Evolutionary conservation across 2,888 invertebrate species (phyloP).

Genomic region (Eristalinus aeneus): DNA sequence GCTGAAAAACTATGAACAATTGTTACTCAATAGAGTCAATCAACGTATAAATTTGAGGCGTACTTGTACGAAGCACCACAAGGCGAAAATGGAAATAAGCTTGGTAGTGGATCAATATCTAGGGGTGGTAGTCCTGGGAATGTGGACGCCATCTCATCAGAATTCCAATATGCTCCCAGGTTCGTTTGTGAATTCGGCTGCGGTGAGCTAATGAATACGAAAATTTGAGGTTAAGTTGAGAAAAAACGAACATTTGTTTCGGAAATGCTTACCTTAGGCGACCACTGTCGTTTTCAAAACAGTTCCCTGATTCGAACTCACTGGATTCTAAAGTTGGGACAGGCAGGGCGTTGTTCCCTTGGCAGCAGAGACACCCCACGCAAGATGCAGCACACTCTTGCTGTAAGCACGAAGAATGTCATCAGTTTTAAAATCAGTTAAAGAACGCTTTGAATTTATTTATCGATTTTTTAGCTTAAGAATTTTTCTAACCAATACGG

Average conservation of each 20-base stretch:
- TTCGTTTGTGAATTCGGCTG: slow-evolving; percentile 73
- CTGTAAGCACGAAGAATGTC: slow-evolving; percentile 67
- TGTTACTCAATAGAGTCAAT: neutral
- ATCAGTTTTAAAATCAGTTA: too few relatives aligned
- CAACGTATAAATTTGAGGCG: slow-evolving; percentile 74
- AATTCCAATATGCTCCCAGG: slow-evolving; percentile 82
- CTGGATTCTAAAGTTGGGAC: slow-evolving; percentile 79
- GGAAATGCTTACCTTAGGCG: slow-evolving; percentile 45
- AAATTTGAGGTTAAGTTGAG: neutral
- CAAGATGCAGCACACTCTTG: slow-evolving; percentile 81
- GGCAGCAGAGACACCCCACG: slow-evolving; percentile 81
- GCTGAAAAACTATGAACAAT: slow-evolving; percentile 75
- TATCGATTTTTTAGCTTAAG: too few relatives aligned
- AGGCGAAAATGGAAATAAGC: slow-evolving; percentile 92
- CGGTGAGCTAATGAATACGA: slow-evolving; percentile 67
- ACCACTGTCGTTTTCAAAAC: slow-evolving; percentile 77
- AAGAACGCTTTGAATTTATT: neutral
- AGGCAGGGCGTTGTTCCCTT: slow-evolving; percentile 79
- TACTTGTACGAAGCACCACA: slow-evolving; percentile 89
- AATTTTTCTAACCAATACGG: too few relatives aligned
- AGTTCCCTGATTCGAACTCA: slow-evolving; percentile 81
- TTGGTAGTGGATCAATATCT: slow-evolving; percentile 93
- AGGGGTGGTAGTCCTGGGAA: slow-evolving; percentile 89
- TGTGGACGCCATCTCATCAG: slow-evolving; percentile 90
- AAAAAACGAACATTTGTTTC: neutral